Evolutionary conservation across 2,888 invertebrate genomes (phyloP), one percentile per base, ranked within the genome.

Genomic region (Chrysodeixis includens): DNA sequence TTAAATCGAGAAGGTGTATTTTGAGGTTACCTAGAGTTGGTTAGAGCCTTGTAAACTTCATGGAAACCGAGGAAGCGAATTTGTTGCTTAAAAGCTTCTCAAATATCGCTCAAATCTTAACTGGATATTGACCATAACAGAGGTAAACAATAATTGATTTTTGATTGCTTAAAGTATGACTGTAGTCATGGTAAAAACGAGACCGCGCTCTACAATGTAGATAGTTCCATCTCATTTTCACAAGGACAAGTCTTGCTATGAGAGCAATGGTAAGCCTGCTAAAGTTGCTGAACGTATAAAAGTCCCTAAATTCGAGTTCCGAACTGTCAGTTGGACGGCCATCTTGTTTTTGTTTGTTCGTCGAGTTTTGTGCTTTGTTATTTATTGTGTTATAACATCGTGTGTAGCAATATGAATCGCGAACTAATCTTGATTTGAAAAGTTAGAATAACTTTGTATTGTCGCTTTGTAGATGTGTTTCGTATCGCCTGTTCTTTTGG

Each of bases 331-430:
- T 58, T 18, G 16, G 44, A 14, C 62, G 40, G 56, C 69, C 69
- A 74, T 74, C 30, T 77, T 77, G 26, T 16, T 40, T 56, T 58
- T 66, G 55, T 66, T 73, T 66, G 56, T 60, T 62, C 60, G 20
- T 57, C 10, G 30, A 67, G 35, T 62, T 67, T 44, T 10, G 20
- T 54, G 4, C 44, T 71, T 7, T 30, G 49, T 59, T 66, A 73
- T 58, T 58, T 58, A 71, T 56, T 51, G 44, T 54, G 35, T 51
- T 57, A 61, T 58, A 30, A 53, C 12, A 12, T 26, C 40, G 30
- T 55, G 51, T 20, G 46, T 20, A 20, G 49, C 55, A 32, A 55
- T 65, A 49, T 49, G 58, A 56, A 71, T 58, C 30, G 46, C 16
- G 14, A 63, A 20, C 22, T 40, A 46, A 56, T 71, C 53, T 60